phyloP scores from a whole-genome alignment of 2,797 vertebrate species.

The Amblyopsis hoosieri region DNA sequence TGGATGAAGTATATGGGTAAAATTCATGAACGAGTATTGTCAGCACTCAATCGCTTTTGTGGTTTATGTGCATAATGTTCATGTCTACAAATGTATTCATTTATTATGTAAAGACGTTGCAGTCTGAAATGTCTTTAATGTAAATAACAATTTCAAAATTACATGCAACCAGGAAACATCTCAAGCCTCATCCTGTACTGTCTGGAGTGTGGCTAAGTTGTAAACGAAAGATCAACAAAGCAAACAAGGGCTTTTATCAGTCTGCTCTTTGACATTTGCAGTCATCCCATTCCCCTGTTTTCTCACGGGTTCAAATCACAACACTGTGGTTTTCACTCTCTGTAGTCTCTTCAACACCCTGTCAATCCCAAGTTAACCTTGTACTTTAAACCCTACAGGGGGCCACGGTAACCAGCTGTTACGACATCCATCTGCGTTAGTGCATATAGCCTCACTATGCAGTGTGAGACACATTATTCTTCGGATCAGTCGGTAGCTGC shows the following conservation, averaged over 20 bases:
- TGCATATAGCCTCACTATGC: constrained; percentile 5
- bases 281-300: constrained; percentile 45
- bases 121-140: background rate
- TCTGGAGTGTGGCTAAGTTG: constrained; percentile 52
- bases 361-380: constrained; percentile 61
- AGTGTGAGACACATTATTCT: constrained; percentile 1
- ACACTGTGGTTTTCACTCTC: constrained; percentile 33
- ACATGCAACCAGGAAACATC: constrained; percentile 2
- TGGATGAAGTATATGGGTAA: background rate
- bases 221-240: constrained; percentile 57
- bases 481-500: constrained; percentile 1
- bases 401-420: constrained; percentile 46
- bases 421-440: constrained; percentile 13
- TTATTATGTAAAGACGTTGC: too few relatives aligned
- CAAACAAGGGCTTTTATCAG: constrained; percentile 65
- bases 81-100: too few relatives aligned
- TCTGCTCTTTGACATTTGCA: constrained; percentile 59
- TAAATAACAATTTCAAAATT: background rate
- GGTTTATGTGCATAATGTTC: too few relatives aligned
- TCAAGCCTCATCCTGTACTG: constrained; percentile 13
- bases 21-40: background rate
- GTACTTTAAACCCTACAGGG: constrained; percentile 52
- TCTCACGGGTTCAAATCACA: constrained; percentile 70
- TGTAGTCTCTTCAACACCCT: constrained; percentile 57
- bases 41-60: background rate